A percentile compares a stretch with the other conserved stretches of the same genome.
These are phyloP conservation scores for Brachyistius frenatus DNA, from an alignment of 2,113 vertebrate species.

Conservation along the genomic window DNA sequence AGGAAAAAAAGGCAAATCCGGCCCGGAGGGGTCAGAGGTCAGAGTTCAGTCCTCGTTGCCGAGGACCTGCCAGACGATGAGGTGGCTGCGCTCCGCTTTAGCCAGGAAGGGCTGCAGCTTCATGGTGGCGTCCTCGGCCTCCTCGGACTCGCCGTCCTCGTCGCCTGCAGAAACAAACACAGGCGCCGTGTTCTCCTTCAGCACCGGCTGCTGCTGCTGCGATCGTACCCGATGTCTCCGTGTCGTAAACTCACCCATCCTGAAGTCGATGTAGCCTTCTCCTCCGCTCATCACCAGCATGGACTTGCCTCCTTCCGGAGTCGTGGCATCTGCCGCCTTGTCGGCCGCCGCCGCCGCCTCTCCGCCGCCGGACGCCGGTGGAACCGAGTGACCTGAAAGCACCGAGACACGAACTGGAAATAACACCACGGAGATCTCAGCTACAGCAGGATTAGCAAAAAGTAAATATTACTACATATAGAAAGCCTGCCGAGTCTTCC, in stretches of 20 bases:
- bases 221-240: background rate
- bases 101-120: constrained; percentile 92
- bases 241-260: constrained; percentile 90
- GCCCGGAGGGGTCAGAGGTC: background rate
- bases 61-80: constrained; percentile 97
- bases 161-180: constrained; percentile 85
- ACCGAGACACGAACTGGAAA: constrained; percentile 14
- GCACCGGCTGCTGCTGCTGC: accelerated
- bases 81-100: constrained; percentile 97
- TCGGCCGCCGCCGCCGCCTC: constrained; percentile 69
- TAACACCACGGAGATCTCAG: background rate
- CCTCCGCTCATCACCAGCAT: constrained; percentile 97
- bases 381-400: constrained; percentile 88
- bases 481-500: too few relatives aligned
- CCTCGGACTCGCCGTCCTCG: constrained; percentile 90
- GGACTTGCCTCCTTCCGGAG: constrained; percentile 86
- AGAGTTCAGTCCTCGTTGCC: constrained; percentile 84
- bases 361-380: constrained; percentile 72
- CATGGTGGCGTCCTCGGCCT: constrained; percentile 87
- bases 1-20: constrained; percentile 18
- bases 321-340: constrained; percentile 83
- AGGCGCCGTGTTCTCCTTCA: background rate
- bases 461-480: too few relatives aligned
- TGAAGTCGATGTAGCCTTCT: constrained; percentile 99
- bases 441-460: too few relatives aligned